Percentiles rank a stretch among this genome's conserved stretches.
Evolutionary conservation across 1,140 invertebrate genomes (phyloP).

Genomic region (Drosophila ironensis): DNA sequence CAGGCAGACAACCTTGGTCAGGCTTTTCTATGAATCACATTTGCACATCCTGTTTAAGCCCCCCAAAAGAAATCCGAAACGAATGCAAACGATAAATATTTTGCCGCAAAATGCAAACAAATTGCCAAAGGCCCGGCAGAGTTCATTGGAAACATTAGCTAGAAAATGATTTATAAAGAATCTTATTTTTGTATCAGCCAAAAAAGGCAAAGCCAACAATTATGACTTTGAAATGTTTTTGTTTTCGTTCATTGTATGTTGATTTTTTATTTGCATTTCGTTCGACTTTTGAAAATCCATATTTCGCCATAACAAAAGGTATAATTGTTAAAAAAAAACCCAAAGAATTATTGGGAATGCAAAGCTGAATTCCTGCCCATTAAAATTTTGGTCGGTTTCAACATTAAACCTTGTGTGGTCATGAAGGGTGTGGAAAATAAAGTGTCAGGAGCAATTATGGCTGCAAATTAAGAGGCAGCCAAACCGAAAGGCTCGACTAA

Average conservation of each 20-base stretch:
- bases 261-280: constrained; percentile 1
- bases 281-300: constrained; percentile 25
- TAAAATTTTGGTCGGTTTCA: constrained; percentile 29
- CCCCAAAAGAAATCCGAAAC: too few relatives aligned
- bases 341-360: constrained; percentile 45
- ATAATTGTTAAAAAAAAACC: constrained; percentile 58
- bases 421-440: constrained; percentile 35
- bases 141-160: constrained; percentile 65
- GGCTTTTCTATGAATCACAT: constrained; percentile 30
- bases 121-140: constrained; percentile 56
- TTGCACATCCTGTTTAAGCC: constrained; percentile 23
- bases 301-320: constrained; percentile 44
- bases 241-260: constrained; percentile 3
- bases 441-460: constrained; percentile 11
- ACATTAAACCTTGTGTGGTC: constrained; percentile 49
- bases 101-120: constrained; percentile 54
- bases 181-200: constrained; percentile 29
- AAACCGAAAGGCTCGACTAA: constrained; percentile 13
- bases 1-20: constrained; percentile 35
- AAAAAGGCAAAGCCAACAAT: constrained; percentile 70
- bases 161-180: constrained; percentile 72
- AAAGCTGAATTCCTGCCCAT: constrained; percentile 6
- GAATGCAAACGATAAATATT: constrained; percentile 30
- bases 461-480: constrained; percentile 6
- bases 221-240: constrained; percentile 59